Conservation (phyloP, 2,113 vertebrate genomes). For the Tragulus kanchil region DNA sequence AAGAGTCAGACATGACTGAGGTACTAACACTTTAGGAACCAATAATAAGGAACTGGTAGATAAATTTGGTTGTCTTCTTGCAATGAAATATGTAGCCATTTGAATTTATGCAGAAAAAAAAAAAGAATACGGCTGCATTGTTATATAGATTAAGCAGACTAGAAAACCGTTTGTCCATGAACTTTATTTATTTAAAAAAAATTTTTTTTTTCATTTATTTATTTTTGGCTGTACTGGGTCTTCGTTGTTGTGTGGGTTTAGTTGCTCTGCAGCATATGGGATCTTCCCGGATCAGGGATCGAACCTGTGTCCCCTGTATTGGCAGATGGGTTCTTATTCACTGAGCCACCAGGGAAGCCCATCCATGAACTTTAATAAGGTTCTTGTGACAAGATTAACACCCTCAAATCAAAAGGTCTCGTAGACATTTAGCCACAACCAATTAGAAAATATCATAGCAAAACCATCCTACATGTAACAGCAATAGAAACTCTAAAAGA, state of each 20-base stretch:
- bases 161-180: background rate
- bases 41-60: background rate
- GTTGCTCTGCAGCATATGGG: too few relatives aligned
- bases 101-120: slow-evolving; percentile 16
- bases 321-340: too few relatives aligned
- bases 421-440: background rate
- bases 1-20: background rate
- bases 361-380: background rate
- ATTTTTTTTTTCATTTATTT: too few relatives aligned
- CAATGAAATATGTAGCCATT: background rate
- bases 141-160: background rate
- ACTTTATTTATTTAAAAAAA: too few relatives aligned
- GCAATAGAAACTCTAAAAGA: background rate
- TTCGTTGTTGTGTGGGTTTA: too few relatives aligned
- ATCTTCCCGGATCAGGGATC: too few relatives aligned
- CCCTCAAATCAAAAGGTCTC: background rate
- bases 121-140: background rate
- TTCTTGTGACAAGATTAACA: background rate
- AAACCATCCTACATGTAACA: background rate
- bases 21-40: background rate
- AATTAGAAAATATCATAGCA: background rate
- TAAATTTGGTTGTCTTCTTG: background rate
- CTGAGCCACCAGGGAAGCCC: too few relatives aligned
- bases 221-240: too few relatives aligned
- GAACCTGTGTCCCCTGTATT: too few relatives aligned